Conservation (phyloP, 2,797 vertebrate genomes). For the Cynopterus sphinx region DNA sequence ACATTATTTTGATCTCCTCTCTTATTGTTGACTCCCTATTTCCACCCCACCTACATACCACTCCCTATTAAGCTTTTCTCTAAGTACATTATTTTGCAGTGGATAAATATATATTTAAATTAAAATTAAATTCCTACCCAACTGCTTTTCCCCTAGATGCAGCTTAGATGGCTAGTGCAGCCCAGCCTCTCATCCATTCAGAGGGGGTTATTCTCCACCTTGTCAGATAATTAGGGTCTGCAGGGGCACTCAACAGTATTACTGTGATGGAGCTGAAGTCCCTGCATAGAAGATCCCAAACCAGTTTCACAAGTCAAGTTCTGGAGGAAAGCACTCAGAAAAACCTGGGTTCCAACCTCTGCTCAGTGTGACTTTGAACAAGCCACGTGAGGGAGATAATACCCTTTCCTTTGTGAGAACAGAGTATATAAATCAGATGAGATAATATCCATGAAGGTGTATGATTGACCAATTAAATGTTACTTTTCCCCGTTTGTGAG, state of each 20-base stretch:
- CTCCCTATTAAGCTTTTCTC: background rate
- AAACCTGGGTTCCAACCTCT: background rate
- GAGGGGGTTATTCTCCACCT: background rate
- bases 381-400: background rate
- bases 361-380: too few relatives aligned
- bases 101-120: constrained; percentile 38
- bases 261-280: background rate
- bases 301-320: background rate
- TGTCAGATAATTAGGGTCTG: background rate
- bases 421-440: background rate
- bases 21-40: background rate
- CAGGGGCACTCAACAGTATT: background rate
- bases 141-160: background rate
- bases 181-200: background rate
- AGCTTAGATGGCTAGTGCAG: background rate
- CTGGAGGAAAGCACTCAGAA: background rate
- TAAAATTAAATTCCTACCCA: constrained; percentile 10
- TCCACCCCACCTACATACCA: background rate
- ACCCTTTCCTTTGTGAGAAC: background rate
- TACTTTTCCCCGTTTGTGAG: background rate
- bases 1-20: background rate
- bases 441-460: background rate
- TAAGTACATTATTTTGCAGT: background rate
- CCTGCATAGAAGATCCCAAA: background rate
- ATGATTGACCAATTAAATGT: background rate